phyloP scores from a whole-genome alignment of 1,140 invertebrate genomes.

The Hycleus phaleratus region DNA sequence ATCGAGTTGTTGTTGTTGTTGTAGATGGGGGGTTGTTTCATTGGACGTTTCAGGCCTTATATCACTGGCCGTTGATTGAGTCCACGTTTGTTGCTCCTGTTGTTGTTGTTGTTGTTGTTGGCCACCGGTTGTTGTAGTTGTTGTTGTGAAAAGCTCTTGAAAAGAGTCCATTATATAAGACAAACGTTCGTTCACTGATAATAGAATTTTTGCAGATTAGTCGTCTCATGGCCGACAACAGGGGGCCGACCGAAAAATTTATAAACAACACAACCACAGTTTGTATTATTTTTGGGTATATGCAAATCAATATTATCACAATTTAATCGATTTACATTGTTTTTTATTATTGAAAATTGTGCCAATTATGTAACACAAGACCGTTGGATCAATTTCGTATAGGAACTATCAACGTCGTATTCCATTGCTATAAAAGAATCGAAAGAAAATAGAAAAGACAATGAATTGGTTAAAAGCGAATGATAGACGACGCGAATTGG shows the following conservation, averaged over 20 bases:
- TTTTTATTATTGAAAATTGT: too few relatives aligned
- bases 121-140: slow-evolving; percentile 16
- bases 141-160: slow-evolving; percentile 32
- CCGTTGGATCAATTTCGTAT: slow-evolving; percentile 3
- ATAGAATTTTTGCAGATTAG: slow-evolving; percentile 14
- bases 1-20: slow-evolving; percentile 27
- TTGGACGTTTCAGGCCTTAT: slow-evolving; percentile 26
- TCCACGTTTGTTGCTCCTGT: slow-evolving; percentile 30
- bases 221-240: slow-evolving; percentile 32
- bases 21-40: slow-evolving; percentile 28
- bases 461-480: background rate
- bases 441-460: slow-evolving; percentile 8
- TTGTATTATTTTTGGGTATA: background rate
- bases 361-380: background rate
- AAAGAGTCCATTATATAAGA: slow-evolving; percentile 39
- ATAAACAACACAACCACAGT: too few relatives aligned
- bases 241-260: background rate
- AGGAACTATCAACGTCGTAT: background rate
- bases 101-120: slow-evolving; percentile 10
- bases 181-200: slow-evolving; percentile 30
- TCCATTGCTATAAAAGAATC: background rate
- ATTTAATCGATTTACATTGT: too few relatives aligned
- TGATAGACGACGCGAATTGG: background rate
- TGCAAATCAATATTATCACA: background rate
- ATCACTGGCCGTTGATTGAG: slow-evolving; percentile 21